A percentile compares a stretch with the other conserved stretches of the same genome.
These are phyloP conservation scores for Heterodera schachtii DNA, from an alignment of 1,140 invertebrate species.

Conservation along the genomic window DNA sequence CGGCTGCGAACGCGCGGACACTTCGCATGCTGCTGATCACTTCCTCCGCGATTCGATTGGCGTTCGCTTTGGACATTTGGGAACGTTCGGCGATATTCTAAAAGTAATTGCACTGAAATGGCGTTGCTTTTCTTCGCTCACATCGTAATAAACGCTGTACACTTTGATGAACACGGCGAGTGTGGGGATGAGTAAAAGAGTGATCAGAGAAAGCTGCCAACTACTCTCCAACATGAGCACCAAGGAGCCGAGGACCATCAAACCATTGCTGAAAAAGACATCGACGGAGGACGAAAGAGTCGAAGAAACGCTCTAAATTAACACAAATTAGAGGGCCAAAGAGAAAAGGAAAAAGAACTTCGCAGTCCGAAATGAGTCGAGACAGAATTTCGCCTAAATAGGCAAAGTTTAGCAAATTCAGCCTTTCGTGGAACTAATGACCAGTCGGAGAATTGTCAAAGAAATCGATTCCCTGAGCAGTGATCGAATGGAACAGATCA, in stretches of 20 bases:
- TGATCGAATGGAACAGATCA: constrained; percentile 48
- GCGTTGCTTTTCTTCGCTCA: no score
- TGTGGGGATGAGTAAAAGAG: constrained; percentile 64
- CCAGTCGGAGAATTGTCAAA: constrained; percentile 50
- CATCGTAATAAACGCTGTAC: constrained; percentile 66
- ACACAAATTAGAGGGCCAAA: constrained; percentile 18
- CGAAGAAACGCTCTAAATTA: no score
- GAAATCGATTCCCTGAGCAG: constrained; percentile 51
- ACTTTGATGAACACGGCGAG: constrained; percentile 60
- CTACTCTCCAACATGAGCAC: constrained; percentile 67
- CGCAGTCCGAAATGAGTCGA: constrained; percentile 39
- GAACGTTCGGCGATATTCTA: constrained; percentile 66
- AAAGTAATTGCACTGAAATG: no score
- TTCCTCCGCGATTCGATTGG: constrained; percentile 68
- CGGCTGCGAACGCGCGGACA: constrained; percentile 66
- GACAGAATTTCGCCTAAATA: constrained; percentile 31
- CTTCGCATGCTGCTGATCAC: constrained; percentile 65
- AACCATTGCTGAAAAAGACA: constrained; percentile 59
- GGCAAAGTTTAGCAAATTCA: no score
- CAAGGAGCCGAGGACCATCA: constrained; percentile 64
- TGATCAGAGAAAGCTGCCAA: constrained; percentile 66
- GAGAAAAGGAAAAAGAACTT: constrained; percentile 11
- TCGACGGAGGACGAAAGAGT: constrained; percentile 44
- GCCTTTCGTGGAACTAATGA: constrained; percentile 11
- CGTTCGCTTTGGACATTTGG: constrained; percentile 66